phyloP scores from a whole-genome alignment of 1,140 invertebrate species.

The Pteromalus puparum region DNA sequence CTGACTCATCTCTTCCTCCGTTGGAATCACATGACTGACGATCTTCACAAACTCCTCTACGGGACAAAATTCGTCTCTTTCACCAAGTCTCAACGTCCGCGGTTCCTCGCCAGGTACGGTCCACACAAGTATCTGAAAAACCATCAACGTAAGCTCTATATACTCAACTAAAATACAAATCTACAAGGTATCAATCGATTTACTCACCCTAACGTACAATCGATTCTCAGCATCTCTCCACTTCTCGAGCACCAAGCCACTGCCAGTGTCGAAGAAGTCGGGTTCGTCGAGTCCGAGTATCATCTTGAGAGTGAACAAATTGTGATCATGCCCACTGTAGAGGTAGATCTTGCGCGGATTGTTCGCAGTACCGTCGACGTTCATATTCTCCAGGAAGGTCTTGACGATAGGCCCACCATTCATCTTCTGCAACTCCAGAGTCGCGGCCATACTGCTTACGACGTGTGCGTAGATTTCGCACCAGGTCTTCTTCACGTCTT shows the following conservation, averaged over 20 bases:
- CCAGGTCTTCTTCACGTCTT: background rate
- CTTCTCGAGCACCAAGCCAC: slow-evolving; percentile 17
- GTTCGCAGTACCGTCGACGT: background rate
- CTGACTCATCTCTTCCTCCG: background rate
- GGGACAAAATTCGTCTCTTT: background rate
- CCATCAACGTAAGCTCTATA: background rate
- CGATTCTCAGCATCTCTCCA: background rate
- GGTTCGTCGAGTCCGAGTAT: background rate
- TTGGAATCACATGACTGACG: background rate
- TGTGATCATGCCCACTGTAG: slow-evolving; percentile 22
- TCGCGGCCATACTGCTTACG: background rate
- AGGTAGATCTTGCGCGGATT: slow-evolving; percentile 15
- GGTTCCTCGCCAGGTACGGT: background rate
- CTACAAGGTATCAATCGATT: background rate
- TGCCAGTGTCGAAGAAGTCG: background rate
- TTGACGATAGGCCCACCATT: background rate
- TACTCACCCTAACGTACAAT: slow-evolving; percentile 23
- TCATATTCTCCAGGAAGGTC: slow-evolving; percentile 2
- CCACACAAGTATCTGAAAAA: background rate
- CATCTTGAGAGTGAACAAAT: background rate
- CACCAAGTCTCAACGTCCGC: background rate
- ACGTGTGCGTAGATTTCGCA: too few species aligned
- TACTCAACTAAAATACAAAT: background rate
- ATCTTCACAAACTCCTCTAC: background rate
- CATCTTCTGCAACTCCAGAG: background rate